Evolutionary conservation across 2,113 vertebrate species (phyloP).

Genomic region (Ceratotherium simum): DNA sequence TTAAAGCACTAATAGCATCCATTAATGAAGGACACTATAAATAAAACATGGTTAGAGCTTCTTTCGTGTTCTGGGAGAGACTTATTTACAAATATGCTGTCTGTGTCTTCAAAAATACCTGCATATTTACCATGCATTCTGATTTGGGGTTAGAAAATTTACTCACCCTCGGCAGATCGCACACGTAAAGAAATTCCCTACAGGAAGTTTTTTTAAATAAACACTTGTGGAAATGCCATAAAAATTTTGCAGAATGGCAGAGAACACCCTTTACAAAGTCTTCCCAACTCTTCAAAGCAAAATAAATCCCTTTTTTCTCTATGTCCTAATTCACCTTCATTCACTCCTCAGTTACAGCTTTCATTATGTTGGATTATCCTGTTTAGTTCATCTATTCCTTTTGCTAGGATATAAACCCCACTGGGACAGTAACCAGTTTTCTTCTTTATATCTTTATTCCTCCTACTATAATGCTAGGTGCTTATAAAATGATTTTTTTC

Average conservation of each 20-base stretch:
- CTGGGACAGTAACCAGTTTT: not conserved
- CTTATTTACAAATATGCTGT: not conserved
- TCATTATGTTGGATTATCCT: not conserved
- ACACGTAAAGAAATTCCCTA: not conserved
- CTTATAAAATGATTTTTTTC: conserved; percentile 37
- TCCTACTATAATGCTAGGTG: not conserved
- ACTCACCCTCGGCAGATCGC: not conserved
- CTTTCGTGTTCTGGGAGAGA: not conserved
- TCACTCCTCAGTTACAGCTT: not conserved
- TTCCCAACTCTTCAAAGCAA: not conserved
- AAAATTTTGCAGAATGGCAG: not conserved
- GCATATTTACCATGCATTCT: not conserved
- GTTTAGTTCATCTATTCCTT: not conserved
- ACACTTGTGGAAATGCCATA: not conserved
- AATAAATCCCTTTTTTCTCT: conserved; percentile 39
- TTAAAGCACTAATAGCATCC: not conserved
- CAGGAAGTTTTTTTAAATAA: not conserved
- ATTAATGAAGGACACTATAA: not conserved
- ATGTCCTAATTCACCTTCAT: not conserved
- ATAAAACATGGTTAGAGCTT: not conserved
- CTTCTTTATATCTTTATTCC: not conserved
- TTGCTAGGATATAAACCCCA: conserved; percentile 11
- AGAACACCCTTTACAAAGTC: not conserved
- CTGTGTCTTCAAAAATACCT: not conserved
- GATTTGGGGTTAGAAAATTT: not conserved